Evolutionary conservation across 35 echinoderm and acorn worm species (phyloP), one percentile per base, ranked within the genome.

Genomic region (Patiria miniata): DNA sequence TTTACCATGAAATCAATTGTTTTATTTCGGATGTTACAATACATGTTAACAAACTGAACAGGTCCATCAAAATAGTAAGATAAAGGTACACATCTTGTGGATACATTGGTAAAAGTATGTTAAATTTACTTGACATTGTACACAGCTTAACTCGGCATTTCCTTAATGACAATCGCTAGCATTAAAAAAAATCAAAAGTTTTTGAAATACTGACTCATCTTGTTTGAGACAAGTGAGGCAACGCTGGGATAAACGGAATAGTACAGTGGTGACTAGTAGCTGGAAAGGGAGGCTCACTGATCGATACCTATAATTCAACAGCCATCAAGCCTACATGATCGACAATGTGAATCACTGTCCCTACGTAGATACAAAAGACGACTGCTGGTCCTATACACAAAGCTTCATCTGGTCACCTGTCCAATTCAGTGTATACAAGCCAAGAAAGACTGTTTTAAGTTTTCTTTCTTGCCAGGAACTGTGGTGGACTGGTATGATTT

Each of bases 1-100:
- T 57, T 18, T 57, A 57, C 22, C 22, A 57, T 1, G 22, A 14
- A 14, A 44, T 81, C 18, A 40, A 28, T 40, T 82, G 40, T 18
- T 29, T 39, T 82, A 39, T 21, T 82, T 82, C 37, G 7, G 36
- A 42, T 51, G 44, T 82, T 2, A 51, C 23, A 51, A 60, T 10
- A 28, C 18, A 10, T 17, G 44, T 18, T 23, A 9, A n/a, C n/a
- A n/a, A n/a, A n/a, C n/a, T n/a, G n/a, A n/a, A n/a, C n/a, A n/a
- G n/a, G n/a, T n/a, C n/a, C 22, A 42, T 54, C 40, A 38, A 82
- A 23, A 42, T 23, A 83, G 37, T 37, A 61, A 23, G 79, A 81
- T 6, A 54, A 83, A 57, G 22, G 54, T 57, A 57, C 15, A 57
- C 15, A 18, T 14, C 54, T 57, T 57, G 54, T 57, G 54, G 15